Conservation (phyloP, 2,888 invertebrate genomes). For the Tridacna gigas region DNA sequence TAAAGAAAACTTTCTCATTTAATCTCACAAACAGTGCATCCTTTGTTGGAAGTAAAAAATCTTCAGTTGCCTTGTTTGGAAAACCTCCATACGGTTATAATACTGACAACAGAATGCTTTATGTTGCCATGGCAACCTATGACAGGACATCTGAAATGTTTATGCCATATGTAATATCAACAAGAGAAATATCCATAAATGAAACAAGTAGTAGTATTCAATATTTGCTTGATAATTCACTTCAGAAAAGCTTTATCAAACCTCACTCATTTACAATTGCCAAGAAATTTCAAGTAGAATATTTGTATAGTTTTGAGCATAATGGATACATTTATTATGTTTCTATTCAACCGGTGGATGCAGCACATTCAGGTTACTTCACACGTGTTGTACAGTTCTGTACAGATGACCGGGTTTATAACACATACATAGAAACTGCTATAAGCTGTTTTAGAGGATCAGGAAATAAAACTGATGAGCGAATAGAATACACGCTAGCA, state of each 20-base stretch:
- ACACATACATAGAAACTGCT: conserved; percentile 83
- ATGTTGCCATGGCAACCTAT: conserved; percentile 58
- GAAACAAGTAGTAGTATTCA: conserved; percentile 25
- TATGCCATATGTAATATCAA: conserved; percentile 57
- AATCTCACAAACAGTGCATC: conserved; percentile 52
- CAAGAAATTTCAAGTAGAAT: conserved; percentile 44
- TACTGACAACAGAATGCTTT: conserved; percentile 39
- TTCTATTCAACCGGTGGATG: conserved; percentile 54
- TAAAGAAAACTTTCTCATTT: conserved; percentile 21
- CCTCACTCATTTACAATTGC: conserved; percentile 9
- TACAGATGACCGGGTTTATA: conserved; percentile 74
- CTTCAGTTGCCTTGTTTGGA: conserved; percentile 57
- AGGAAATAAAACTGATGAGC: not conserved
- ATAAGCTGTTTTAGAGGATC: conserved; percentile 68
- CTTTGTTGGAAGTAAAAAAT: conserved; percentile 55
- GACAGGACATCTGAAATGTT: conserved; percentile 47
- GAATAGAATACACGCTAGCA: conserved; percentile 59
- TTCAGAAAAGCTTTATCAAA: conserved; percentile 38
- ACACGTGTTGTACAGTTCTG: conserved; percentile 82
- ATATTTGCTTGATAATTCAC: conserved; percentile 40
- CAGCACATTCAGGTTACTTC: conserved; percentile 59
- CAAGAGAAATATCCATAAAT: conserved; percentile 44
- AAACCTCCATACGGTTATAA: conserved; percentile 33
- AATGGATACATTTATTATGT: conserved; percentile 61
- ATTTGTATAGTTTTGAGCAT: conserved; percentile 62